Conservation (phyloP, 2,113 vertebrate genomes). For the Urocynchramus pylzowi region DNA sequence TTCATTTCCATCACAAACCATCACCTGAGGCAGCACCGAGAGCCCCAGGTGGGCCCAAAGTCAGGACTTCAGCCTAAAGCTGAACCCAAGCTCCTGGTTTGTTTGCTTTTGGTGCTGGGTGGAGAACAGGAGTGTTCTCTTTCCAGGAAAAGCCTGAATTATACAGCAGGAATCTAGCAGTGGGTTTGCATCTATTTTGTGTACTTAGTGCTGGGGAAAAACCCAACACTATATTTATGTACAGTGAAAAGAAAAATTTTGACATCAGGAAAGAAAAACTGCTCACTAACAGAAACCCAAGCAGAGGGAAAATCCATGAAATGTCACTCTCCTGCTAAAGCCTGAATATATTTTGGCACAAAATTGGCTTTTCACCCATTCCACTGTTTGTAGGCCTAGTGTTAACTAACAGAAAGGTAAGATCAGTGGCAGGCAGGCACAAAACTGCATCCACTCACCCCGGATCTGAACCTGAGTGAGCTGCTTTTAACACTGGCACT, state of each 20-base stretch:
- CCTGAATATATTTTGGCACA: neutral
- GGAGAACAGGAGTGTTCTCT: neutral
- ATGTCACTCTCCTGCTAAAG: neutral
- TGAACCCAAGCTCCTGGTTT: neutral
- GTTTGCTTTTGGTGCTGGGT: neutral
- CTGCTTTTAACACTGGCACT: rapidly evolving
- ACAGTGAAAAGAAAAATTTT: neutral
- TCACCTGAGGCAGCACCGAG: neutral
- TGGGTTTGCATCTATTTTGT: neutral
- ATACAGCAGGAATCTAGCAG: neutral
- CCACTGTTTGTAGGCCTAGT: too few relatives aligned
- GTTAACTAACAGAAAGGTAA: neutral
- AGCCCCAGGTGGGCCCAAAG: neutral
- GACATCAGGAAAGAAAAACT: neutral
- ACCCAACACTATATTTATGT: neutral
- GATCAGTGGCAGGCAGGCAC: neutral
- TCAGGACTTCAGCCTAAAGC: neutral
- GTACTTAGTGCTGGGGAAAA: neutral
- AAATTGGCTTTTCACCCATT: neutral
- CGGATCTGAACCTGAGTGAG: neutral
- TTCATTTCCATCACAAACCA: neutral
- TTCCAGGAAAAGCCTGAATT: constrained; percentile 9
- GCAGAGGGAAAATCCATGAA: neutral
- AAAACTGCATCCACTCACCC: neutral
- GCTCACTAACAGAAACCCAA: neutral